A percentile compares a stretch with the other conserved stretches of the same genome.
phyloP scores from a whole-genome alignment of 2,888 invertebrate genomes.

The Acronicta aceris region DNA sequence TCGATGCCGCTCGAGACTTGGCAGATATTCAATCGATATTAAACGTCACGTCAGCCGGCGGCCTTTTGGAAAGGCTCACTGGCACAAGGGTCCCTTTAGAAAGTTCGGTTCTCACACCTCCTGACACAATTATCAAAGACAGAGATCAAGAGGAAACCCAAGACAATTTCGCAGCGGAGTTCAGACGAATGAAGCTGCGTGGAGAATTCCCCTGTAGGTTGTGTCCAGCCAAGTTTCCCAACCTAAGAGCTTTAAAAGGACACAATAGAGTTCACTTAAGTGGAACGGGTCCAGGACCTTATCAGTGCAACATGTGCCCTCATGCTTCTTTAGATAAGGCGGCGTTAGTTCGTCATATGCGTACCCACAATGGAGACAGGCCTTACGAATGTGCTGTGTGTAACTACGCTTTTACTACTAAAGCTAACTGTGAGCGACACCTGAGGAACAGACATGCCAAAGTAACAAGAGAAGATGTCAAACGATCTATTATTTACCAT shows the following conservation, averaged over 20 bases:
- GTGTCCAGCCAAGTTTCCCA: constrained; percentile 96
- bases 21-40: constrained; percentile 96
- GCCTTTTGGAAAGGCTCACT: constrained; percentile 91
- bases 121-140: constrained; percentile 80
- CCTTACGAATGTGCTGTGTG: constrained; percentile 98
- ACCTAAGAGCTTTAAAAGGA: constrained; percentile 96
- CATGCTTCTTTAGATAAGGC: constrained; percentile 97
- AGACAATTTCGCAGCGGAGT: constrained; percentile 95
- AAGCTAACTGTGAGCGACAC: constrained; percentile 98
- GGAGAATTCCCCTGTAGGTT: constrained; percentile 97
- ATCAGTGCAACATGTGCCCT: constrained; percentile 97
- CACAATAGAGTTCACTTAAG: constrained; percentile 96
- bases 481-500: constrained; percentile 95
- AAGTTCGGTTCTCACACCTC: constrained; percentile 81
- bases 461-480: constrained; percentile 95
- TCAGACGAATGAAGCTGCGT: constrained; percentile 96
- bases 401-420: constrained; percentile 98
- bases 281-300: constrained; percentile 93
- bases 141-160: constrained; percentile 92
- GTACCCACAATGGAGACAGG: constrained; percentile 98
- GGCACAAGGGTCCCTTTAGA: constrained; percentile 81
- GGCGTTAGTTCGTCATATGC: constrained; percentile 96
- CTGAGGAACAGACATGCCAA: constrained; percentile 97
- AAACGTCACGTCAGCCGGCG: constrained; percentile 92
- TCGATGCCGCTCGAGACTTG: constrained; percentile 92